Evolutionary conservation across 2,888 invertebrate genomes (phyloP), one percentile per base, ranked within the genome.

Genomic region (Drosophila silvestris): DNA sequence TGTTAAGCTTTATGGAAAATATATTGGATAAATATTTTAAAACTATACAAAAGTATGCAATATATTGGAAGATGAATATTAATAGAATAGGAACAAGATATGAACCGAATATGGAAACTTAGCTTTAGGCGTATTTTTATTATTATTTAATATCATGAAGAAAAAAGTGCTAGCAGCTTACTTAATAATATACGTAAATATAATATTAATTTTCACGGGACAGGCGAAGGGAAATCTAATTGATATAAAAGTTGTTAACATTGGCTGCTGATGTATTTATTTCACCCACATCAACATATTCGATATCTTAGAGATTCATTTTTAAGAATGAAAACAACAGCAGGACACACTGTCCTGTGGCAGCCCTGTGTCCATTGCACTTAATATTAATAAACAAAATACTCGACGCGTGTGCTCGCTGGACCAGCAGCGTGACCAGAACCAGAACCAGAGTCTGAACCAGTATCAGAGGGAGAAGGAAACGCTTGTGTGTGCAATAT

Each of bases 381-480:
- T 90, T 86, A 82, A 85, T 86, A 80, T 90, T 86, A 86, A 86
- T 86, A 86, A 90, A 86, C 89, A 85, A 83, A 81, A 88, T 88
- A 76, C 85, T 78, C 58, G 71, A 68, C 77, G 77, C 83, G 82
- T 87, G 85, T 76, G 65, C 35, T 41, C 39, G 50, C 33, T 69
- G 79, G 59, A 61, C 26, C 71, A 67, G 51, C 41, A 35, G 35
- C 26, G 12, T 57, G 70, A 26, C 41, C 39, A 61, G 37, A 16
- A 22, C 28, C n/a, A n/a, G 14, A 50, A 56, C n/a, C 47, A 47
- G 47, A 22, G 47, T 14, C 47, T 22, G 22, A 47, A 47, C 47
- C 26, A 47, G 9, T 47, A 7, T 16, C 28, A 16, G 47, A 9
- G 37, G 30, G 5, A 28, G 19, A 12, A 35, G 41, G 16, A 53